Base-by-base conservation (phyloP, 2,888 invertebrate species). In the Volucella inanis region DNA sequence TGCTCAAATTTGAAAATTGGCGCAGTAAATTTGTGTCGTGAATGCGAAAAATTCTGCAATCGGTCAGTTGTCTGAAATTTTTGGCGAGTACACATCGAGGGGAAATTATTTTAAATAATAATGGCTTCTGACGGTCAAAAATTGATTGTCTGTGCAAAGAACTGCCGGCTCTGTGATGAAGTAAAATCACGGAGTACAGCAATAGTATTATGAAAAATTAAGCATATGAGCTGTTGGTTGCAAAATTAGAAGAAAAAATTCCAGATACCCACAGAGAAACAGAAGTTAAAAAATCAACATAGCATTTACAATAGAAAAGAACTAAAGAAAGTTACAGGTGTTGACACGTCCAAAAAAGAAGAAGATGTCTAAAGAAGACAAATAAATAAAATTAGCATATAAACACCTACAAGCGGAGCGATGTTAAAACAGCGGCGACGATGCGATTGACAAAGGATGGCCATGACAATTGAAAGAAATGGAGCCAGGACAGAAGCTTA, bases 141-240 rank as follows among this genome's bases (percentile, higher is more conserved):
- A n/a, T n/a, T n/a, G n/a, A n/a, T n/a, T n/a, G 0, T 95, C 95
- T 87, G 18, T 85, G 84, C 54, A 71, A 61, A 74, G 57, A 68
- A 0, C 14, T 80, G 15, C 84, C 87, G 0, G 50, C 67, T 8
- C 62, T 84, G 6, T 85, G 80, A 84, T 45, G 62, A 43, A 43
- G 80, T 8, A 74, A 65, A 45, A 74, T 77, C 57, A 41, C 47
- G 9, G 82, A 67, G 14, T 86, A 86, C 43, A 45, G 31, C 4
- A 67, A 82, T 70, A 77, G 82, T 22, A 54, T n/a, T 11, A 22
- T 70, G 31, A 86, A 86, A 15, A 9, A n/a, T 54, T 62, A 64
- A 8, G 41, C 67, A 8, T 84, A 87, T 47, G 39, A 61, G 9
- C 54, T 61, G 70, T 31, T 87, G 15, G 57, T 77, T 9, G 22